Conservation (phyloP, 2,797 vertebrate genomes). For the Neostethus bicornis region DNA sequence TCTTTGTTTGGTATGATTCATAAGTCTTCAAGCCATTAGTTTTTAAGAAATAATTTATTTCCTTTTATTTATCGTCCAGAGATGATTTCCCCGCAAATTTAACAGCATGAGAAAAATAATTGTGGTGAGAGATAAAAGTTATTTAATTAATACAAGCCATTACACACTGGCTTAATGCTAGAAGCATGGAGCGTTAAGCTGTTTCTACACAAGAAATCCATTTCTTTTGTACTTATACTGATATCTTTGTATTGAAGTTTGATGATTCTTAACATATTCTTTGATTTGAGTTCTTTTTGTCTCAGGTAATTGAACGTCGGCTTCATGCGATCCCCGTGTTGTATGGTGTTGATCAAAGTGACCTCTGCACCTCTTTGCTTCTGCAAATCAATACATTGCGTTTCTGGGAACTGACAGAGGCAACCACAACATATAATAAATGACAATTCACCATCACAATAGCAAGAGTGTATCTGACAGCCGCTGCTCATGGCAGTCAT, state of each 20-base stretch:
- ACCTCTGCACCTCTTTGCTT: conserved; percentile 85
- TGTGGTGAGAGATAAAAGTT: too few species aligned
- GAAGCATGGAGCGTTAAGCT: conserved; percentile 64
- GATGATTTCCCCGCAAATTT: too few species aligned
- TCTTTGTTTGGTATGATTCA: too few species aligned
- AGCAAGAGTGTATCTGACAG: conserved; percentile 86
- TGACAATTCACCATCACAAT: conserved; percentile 83
- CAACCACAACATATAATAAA: conserved; percentile 91
- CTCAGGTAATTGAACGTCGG: conserved; percentile 92
- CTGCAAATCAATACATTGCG: conserved; percentile 88
- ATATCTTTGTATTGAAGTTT: conserved; percentile 82
- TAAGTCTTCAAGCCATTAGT: too few species aligned
- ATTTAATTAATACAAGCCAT: too few species aligned
- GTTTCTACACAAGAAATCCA: conserved; percentile 70
- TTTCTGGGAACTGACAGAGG: conserved; percentile 85
- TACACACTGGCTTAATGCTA: too few species aligned
- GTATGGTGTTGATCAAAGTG: conserved; percentile 91
- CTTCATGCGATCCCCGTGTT: conserved; percentile 81
- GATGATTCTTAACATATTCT: conserved; percentile 87
- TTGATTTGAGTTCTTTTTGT: conserved; percentile 83
- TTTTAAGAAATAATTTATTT: too few species aligned
- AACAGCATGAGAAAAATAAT: too few species aligned
- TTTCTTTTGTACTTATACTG: conserved; percentile 88
- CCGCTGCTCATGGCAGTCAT: conserved; percentile 87
- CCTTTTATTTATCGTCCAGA: too few species aligned